These are phyloP conservation scores for Chrysoperla carnea DNA, from an alignment of 1,140 invertebrate genomes.

Conservation along the genomic window DNA sequence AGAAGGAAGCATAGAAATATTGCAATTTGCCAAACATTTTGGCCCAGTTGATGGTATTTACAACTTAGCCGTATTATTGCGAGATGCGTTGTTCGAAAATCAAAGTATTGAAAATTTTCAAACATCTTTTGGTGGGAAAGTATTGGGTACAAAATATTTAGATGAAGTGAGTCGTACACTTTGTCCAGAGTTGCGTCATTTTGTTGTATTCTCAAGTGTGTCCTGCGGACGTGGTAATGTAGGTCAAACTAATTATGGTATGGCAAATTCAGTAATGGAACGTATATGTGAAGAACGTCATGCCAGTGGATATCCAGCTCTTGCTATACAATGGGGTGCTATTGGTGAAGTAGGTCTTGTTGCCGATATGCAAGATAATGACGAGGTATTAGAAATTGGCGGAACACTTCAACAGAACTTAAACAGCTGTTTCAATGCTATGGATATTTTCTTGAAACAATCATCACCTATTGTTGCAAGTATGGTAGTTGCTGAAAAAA, in stretches of 20 bases:
- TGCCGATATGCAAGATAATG: conserved; percentile 26
- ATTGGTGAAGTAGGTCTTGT: conserved; percentile 48
- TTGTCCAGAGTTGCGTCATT: conserved; percentile 25
- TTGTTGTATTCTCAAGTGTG: conserved; percentile 20
- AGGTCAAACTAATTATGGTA: conserved; percentile 48
- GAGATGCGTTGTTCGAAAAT: conserved; percentile 26
- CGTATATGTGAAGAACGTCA: conserved; percentile 36
- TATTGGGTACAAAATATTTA: conserved; percentile 24
- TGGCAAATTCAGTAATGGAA: conserved; percentile 48
- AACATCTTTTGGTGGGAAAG: conserved; percentile 26
- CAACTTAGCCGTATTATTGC: conserved; percentile 48
- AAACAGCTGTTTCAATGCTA: conserved; percentile 34
- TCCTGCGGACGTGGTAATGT: conserved; percentile 44
- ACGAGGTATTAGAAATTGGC: conserved; percentile 31
- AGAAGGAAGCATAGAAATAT: conserved; percentile 28
- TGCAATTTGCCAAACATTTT: conserved; percentile 31
- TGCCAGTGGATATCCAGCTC: conserved; percentile 27
- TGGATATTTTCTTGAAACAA: conserved; percentile 46
- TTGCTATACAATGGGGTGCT: conserved; percentile 12
- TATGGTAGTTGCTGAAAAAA: conserved; percentile 61
- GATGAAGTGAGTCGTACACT: conserved; percentile 26
- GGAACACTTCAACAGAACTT: conserved; percentile 29
- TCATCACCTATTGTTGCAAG: conserved; percentile 49
- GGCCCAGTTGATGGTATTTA: conserved; percentile 56
- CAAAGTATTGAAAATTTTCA: conserved; percentile 26